Evolutionary conservation across 2,113 vertebrate genomes (phyloP).

Genomic region (Zapus hudsonius): DNA sequence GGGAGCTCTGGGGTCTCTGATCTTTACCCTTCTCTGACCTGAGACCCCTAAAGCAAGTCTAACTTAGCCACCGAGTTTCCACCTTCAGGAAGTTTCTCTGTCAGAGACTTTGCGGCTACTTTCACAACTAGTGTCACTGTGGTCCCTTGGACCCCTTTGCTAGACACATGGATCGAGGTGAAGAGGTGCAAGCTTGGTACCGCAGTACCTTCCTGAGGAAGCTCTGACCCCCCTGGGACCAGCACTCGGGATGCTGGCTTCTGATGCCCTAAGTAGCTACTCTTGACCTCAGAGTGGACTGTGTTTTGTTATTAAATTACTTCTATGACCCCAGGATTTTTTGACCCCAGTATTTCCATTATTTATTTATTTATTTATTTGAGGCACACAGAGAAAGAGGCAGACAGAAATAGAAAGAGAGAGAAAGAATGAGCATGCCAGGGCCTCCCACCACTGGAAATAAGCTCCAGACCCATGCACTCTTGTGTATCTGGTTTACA

Average conservation of each 20-base stretch:
- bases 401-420: too few relatives aligned
- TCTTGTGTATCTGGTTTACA: too few relatives aligned
- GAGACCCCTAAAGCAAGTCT: neutral
- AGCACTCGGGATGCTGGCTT: neutral
- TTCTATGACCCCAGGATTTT: conserved; percentile 5
- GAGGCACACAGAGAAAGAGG: too few relatives aligned
- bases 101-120: neutral
- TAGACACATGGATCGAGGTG: neutral
- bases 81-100: neutral
- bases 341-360: neutral
- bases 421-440: too few relatives aligned
- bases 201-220: neutral
- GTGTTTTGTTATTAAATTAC: neutral
- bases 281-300: neutral
- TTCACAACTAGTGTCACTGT: neutral
- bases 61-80: neutral
- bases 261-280: too few relatives aligned
- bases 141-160: neutral
- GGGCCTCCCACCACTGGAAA: too few relatives aligned
- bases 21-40: neutral
- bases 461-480: too few relatives aligned
- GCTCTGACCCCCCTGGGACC: neutral
- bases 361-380: too few relatives aligned
- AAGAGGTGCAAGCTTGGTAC: too few relatives aligned
- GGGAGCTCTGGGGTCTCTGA: neutral